Percentiles rank a stretch among this genome's conserved stretches.
Evolutionary conservation across 1,140 invertebrate species (phyloP).

Genomic region (Cephus cinctus): DNA sequence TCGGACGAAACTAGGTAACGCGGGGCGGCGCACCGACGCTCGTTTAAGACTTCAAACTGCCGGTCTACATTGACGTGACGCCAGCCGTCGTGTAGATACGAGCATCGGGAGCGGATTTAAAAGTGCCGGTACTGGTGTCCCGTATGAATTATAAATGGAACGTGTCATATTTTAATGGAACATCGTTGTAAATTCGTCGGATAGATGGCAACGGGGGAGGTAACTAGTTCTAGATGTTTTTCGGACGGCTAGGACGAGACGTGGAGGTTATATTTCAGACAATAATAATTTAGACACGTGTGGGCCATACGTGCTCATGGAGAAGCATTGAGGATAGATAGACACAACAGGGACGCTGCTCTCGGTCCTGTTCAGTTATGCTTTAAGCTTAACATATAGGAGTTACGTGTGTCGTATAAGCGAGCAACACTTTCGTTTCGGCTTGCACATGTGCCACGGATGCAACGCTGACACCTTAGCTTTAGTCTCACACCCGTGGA

Average conservation of each 20-base stretch:
- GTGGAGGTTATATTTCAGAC: constrained; percentile 36
- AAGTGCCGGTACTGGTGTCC: no score
- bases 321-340: constrained; percentile 29
- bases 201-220: constrained; percentile 19
- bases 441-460: constrained; percentile 13
- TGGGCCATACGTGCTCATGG: constrained; percentile 40
- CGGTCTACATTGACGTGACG: no score
- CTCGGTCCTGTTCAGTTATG: background rate
- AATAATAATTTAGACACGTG: constrained; percentile 51
- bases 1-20: no score
- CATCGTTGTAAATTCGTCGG: constrained; percentile 18
- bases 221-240: constrained; percentile 14
- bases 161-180: constrained; percentile 23
- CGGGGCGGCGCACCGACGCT: no score
- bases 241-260: background rate
- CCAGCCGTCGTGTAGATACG: no score
- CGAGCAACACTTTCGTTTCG: background rate
- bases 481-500: background rate
- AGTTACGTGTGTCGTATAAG: background rate
- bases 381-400: constrained; percentile 2
- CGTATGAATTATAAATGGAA: constrained; percentile 20
- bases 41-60: no score
- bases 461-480: constrained; percentile 11
- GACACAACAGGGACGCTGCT: constrained; percentile 16
- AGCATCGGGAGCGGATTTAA: no score